Base-by-base conservation (phyloP, 1,140 invertebrate genomes). In the Brachionus koreanus region DNA sequence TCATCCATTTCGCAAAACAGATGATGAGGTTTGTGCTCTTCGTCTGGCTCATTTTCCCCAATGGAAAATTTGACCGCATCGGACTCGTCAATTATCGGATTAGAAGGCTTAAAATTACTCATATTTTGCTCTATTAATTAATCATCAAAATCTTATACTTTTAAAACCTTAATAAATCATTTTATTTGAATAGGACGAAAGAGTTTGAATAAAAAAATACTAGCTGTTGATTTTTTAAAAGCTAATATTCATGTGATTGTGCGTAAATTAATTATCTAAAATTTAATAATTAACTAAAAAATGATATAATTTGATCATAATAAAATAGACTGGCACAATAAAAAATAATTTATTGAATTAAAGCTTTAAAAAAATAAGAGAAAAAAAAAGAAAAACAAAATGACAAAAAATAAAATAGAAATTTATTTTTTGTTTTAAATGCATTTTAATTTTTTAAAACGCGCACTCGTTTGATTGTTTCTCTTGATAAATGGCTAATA, bases 1-100 rank as follows among this genome's bases (percentile, higher is more conserved):
- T 72, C 82, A 63, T 82, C 65, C 65, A 82, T 72, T 43, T 82
- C 82, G 39, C 63, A 72, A 74, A 82, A 82, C 4, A 82, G 25
- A 3, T 69, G 42, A 52, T 74, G 82, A 19, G 82, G 82, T 63
- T 61, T 72, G 19, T 82, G 79, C n/a, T 67, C 79, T 25, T 65
- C 79, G 42, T 82, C 79, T 16, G 25, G 39, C 16, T 82, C 79
- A 37, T 67, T 57, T 16, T 65, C 79, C 7, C 37, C 76, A 10
- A 79, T 57, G 3, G 76, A 79, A 35, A 79, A 79, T 12, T 23
- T 79, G 5, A 79, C 76, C n/a, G 25, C 23, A 16, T 79, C 49
- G 52, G 76, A 42, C n/a, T 79, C 49, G 9, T 79, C 57, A 74
- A 39, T 37, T 39, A 69, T 39, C 37, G 16, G 37, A 16, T 39